Percentiles rank a stretch among this genome's conserved stretches.
phyloP scores from a whole-genome alignment of 2,888 invertebrate species.

The Chydorus sphaericus region DNA sequence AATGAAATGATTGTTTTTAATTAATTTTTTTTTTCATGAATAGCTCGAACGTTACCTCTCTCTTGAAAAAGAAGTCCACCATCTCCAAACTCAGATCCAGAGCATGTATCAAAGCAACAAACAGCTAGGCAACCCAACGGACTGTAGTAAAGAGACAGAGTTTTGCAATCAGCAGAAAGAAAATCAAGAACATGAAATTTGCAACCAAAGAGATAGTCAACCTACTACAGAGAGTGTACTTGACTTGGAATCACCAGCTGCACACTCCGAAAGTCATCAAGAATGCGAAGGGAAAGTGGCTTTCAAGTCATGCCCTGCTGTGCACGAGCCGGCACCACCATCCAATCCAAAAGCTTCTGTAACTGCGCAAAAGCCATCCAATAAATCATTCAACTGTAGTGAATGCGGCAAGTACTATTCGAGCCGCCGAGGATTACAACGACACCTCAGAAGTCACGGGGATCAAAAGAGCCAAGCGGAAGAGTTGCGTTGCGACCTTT shows the following conservation, averaged over 20 bases:
- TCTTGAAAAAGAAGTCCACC: conserved; percentile 1
- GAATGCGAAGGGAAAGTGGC: neutral
- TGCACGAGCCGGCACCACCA: neutral
- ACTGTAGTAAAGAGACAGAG: neutral
- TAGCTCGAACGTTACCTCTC: conserved; percentile 5
- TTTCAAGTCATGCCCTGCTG: neutral
- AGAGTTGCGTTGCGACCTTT: neutral
- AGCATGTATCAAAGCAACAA: conserved; percentile 6
- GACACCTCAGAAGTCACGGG: conserved; percentile 8
- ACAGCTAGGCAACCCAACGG: neutral
- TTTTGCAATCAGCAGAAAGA: neutral
- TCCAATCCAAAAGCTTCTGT: neutral
- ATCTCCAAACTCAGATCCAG: conserved; percentile 1
- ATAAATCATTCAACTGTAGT: neutral
- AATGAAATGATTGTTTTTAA: too few relatives aligned
- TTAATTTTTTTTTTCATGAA: neutral
- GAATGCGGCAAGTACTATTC: conserved; percentile 11
- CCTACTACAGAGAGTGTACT: neutral
- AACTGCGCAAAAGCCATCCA: neutral
- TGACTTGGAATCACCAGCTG: neutral
- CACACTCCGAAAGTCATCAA: neutral
- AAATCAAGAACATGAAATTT: neutral
- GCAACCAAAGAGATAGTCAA: neutral
- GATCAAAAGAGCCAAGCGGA: too few relatives aligned
- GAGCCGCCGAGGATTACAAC: neutral